Evolutionary conservation across 1,140 invertebrate genomes (phyloP), one percentile per base, ranked within the genome.

Genomic region (Notospermus geniculatus): DNA sequence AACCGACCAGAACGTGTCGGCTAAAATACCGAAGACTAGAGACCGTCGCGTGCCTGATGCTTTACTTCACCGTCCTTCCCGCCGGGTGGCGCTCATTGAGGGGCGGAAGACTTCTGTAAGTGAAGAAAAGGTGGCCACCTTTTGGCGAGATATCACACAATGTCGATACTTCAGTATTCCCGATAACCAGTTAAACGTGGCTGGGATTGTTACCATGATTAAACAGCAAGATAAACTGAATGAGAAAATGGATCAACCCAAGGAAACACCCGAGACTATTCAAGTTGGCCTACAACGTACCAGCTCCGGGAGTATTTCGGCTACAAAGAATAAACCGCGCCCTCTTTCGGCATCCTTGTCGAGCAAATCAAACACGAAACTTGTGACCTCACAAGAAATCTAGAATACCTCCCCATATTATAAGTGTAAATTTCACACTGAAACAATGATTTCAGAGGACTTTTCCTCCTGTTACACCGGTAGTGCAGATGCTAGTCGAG

Each of bases 91-190:
- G 72, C 23, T 70, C 68, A 43, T 54, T 66, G 43, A 69, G 67
- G 1, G 75, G 72, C 53, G 67, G 64, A 36, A 61, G 67, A 29
- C 75, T 76, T 36, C 63, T 66, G 28, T 36, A 15, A 36, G 32
- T 36, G 46, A 52, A 27, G 55, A 72, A 15, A 59, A 66, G 15
- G 52, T 72, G 22, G 29, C 62, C 27, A 55, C 62, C 15, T 45
- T 71, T 29, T 75, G 71, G 71, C 60, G 68, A 32, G 71, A 71
- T 43, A 53, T 72, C 45, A 72, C 66, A 23, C 71, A 72, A 29
- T 73, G 71, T 52, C 59, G 71, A 17, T 75, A 73, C 59, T 53
- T 73, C 22, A 46, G 68, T n/a, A 43, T 69, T 0, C 58, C 68
- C 0, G 69, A 69, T 23, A 70, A 73, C 1, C 54, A 62, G 43